Evolutionary conservation across 2,888 invertebrate genomes (phyloP), one percentile per base, ranked within the genome.

Genomic region (Conomelus anceps): DNA sequence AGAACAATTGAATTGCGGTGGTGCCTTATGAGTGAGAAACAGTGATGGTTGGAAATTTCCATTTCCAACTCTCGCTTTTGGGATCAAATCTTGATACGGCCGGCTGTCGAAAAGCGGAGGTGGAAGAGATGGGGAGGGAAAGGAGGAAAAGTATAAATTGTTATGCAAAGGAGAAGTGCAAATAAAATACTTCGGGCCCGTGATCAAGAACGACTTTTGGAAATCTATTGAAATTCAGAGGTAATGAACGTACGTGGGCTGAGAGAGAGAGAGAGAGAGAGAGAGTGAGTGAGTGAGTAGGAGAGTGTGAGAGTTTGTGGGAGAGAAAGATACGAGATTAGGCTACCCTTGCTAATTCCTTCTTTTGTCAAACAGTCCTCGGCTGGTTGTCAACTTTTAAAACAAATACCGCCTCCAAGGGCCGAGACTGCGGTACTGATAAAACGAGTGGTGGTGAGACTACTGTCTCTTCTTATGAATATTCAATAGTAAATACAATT

Each of bases 401-500:
- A 90, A 90, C 90, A 90, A 90, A 90, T 89, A 90, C 88, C 87
- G 89, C 63, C 63, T 63, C 63, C 63, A 7, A 34, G 7, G 13
- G 34, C 90, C 34, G 88, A 88, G 86, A 88, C 84, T 86, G 89
- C 22, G 85, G 86, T 86, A 23, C 13, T 41, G 41, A 41, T 41
- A 17, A 17, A 89, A 26, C 88, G 88, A 86, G 87, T 22, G 23
- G 34, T 23, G 22, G 34, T 22, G 87, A n/a, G n/a, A 87, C 23
- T 87, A 22, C 88, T 88, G 88, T 89, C 84, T 84, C 85, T 89
- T 89, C 90, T 89, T 90, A 90, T 90, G 90, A 90, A 90, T 90
- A 90, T 90, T 90, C 90, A 90, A 90, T 89, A 88, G 90, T 90
- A 89, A 90, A 90, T 89, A 89, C 89, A 90, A 88, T 90, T 90